phyloP scores from a whole-genome alignment of 1,140 invertebrate genomes.

The Heterodera schachtii region DNA sequence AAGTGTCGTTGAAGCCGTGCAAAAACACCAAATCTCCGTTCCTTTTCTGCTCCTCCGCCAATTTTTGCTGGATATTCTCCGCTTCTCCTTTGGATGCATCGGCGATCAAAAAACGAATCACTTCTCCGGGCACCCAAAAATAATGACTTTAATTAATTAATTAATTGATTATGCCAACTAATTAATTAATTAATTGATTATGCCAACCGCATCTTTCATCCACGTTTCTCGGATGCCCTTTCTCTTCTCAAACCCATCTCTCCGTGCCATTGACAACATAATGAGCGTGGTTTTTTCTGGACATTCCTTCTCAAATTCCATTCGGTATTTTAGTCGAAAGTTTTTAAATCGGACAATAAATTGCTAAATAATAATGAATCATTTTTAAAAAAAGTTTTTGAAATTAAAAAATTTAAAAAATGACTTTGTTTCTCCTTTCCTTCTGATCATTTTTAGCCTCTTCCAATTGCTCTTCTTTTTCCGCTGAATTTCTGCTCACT shows the following conservation, averaged over 20 bases:
- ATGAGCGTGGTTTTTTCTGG: not conserved
- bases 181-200: not conserved
- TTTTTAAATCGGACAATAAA: not conserved
- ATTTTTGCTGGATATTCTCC: not conserved
- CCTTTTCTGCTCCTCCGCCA: not conserved
- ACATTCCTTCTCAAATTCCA: not conserved
- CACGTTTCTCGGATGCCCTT: slow-evolving; percentile 3
- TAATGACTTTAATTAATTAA: not conserved
- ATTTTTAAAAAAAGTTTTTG: no score
- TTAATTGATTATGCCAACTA: not conserved
- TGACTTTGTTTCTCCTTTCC: not conserved
- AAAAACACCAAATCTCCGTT: not conserved
- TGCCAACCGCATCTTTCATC: not conserved
- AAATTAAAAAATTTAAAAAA: not conserved
- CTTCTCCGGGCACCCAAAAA: not conserved
- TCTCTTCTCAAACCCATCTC: slow-evolving; percentile 1
- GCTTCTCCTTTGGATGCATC: not conserved
- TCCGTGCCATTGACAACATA: not conserved
- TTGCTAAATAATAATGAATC: not conserved
- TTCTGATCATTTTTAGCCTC: not conserved
- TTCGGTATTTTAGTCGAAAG: not conserved
- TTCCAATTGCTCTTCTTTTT: not conserved
- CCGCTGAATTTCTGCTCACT: not conserved
- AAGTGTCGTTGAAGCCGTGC: not conserved
- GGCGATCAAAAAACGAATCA: slow-evolving; percentile 4